Evolutionary conservation across 2,797 vertebrate species (phyloP).

Genomic region (Meriones psammophilus): DNA sequence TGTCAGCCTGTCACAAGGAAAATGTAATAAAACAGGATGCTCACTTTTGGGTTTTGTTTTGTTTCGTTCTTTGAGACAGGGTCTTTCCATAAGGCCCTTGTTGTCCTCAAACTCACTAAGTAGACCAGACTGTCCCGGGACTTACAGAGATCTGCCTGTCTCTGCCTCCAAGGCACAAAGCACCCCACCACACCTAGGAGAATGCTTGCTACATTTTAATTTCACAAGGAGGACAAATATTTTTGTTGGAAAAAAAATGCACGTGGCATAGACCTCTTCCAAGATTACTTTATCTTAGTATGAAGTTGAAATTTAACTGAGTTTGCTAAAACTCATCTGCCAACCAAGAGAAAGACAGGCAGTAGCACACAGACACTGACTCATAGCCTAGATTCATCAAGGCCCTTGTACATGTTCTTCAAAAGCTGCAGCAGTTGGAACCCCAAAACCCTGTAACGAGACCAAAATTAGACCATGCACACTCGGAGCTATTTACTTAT

Average conservation of each 20-base stretch:
- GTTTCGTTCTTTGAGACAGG: neutral
- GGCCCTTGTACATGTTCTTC: slow-evolving; percentile 19
- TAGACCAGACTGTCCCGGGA: neutral
- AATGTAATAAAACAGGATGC: neutral
- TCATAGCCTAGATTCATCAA: neutral
- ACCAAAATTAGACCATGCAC: slow-evolving; percentile 37
- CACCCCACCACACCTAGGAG: neutral
- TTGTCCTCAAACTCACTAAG: neutral
- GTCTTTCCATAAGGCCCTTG: neutral
- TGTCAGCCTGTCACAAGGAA: neutral
- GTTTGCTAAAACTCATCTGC: neutral
- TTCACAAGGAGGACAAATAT: slow-evolving; percentile 54
- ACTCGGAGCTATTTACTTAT: slow-evolving; percentile 11
- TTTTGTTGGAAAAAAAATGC: neutral
- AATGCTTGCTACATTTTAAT: neutral
- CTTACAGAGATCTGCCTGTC: neutral
- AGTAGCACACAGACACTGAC: slow-evolving; percentile 25
- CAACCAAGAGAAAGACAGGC: neutral
- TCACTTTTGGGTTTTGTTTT: neutral
- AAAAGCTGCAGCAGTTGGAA: slow-evolving; percentile 32
- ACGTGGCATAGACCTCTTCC: neutral
- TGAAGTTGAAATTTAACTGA: slow-evolving; percentile 42
- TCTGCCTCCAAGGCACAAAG: neutral
- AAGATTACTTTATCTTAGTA: slow-evolving; percentile 12
- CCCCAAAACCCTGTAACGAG: neutral